A percentile compares a stretch with the other conserved stretches of the same genome.
Evolutionary conservation across 2,113 vertebrate genomes (phyloP).

Genomic region (Pontoporia blainvillei): DNA sequence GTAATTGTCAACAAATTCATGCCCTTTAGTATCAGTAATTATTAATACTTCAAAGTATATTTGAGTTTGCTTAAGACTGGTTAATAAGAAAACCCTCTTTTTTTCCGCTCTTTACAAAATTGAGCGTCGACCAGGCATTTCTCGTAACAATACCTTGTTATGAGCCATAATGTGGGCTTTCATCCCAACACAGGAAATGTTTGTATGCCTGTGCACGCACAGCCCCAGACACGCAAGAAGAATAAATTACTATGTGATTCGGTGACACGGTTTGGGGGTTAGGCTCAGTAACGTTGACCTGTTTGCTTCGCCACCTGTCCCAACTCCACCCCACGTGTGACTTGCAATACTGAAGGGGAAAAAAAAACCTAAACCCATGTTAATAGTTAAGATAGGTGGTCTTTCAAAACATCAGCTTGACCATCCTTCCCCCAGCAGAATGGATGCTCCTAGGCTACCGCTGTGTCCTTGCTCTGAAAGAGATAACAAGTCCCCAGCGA

Average conservation of each 20-base stretch:
- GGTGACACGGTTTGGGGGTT: neutral
- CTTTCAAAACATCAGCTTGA: neutral
- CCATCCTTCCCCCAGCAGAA: neutral
- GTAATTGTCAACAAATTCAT: neutral
- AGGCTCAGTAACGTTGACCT: neutral
- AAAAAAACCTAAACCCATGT: neutral
- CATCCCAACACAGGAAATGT: neutral
- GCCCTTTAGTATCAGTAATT: constrained; percentile 13
- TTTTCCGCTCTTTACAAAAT: neutral
- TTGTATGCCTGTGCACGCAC: accelerated
- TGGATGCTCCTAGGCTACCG: no score
- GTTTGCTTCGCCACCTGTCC: neutral
- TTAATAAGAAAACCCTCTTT: constrained; percentile 50
- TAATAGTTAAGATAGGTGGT: neutral
- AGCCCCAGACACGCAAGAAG: accelerated
- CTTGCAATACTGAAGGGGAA: neutral
- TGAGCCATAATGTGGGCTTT: neutral
- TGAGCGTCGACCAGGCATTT: constrained; percentile 24
- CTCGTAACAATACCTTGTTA: neutral
- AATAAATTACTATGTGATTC: neutral
- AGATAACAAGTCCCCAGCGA: neutral
- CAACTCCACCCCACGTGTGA: neutral
- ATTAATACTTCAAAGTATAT: constrained; percentile 54
- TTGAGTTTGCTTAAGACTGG: constrained; percentile 13
- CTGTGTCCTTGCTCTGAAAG: neutral